Percentiles rank a stretch among this genome's conserved stretches.
Evolutionary conservation across 2,888 invertebrate genomes (phyloP).

Genomic region (Mallateleia sp.): DNA sequence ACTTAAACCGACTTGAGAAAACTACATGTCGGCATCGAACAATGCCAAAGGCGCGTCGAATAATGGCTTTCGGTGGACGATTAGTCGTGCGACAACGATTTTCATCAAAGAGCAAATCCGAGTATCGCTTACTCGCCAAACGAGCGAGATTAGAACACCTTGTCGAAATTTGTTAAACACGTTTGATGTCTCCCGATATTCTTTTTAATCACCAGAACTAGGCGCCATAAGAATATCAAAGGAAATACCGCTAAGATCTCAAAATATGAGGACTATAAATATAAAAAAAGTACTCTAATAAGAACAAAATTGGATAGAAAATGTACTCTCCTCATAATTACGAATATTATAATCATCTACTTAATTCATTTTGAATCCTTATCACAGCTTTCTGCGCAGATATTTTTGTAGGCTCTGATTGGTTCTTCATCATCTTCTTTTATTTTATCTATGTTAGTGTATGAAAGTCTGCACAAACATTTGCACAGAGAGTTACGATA

Average conservation of each 20-base stretch:
- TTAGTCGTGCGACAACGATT: constrained; percentile 80
- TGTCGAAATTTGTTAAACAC: constrained; percentile 55
- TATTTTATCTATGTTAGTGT: too few relatives aligned
- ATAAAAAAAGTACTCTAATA: too few relatives aligned
- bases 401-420: too few relatives aligned
- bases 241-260: constrained; percentile 84
- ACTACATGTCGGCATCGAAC: constrained; percentile 74
- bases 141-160: constrained; percentile 67
- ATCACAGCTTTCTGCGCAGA: too few relatives aligned
- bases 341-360: too few relatives aligned
- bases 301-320: too few relatives aligned
- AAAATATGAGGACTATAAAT: too few relatives aligned
- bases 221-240: constrained; percentile 66
- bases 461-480: too few relatives aligned
- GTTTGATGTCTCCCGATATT: constrained; percentile 49
- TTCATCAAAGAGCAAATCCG: constrained; percentile 78
- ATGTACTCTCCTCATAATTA: too few relatives aligned
- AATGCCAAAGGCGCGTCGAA: constrained; percentile 75
- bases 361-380: too few relatives aligned
- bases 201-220: constrained; percentile 29
- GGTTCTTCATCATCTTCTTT: too few relatives aligned
- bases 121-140: constrained; percentile 83
- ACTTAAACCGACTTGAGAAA: not conserved
- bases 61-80: constrained; percentile 51
- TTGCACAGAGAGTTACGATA: too few relatives aligned